Evolutionary conservation across 2,797 vertebrate genomes (phyloP), one percentile per base, ranked within the genome.

Genomic region (Bradypodion pumilum): DNA sequence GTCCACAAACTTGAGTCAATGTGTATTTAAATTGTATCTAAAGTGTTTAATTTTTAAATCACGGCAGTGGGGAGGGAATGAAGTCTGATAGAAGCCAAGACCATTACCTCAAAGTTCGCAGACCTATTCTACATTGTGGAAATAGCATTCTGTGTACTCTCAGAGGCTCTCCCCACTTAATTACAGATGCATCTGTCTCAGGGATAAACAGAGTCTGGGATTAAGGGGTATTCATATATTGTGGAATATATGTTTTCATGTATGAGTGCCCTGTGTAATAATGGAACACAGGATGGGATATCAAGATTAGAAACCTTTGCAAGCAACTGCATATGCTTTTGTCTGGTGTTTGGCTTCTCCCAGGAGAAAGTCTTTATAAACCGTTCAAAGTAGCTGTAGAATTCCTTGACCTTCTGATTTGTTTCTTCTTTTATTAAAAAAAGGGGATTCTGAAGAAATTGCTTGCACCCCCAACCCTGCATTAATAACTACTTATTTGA

Each of bases 381-480:
- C 0, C 0, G 87, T 87, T 84, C 37, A 86, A 91, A 4, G 62
- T 87, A 92, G 72, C 85, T 84, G 87, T 40, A 46, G 27, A 62
- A 8, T 81, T 69, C 68, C 49, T 66, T 81, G 80, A 82, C 46
- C 68, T 78, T 66, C 72, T 49, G 60, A 15, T 85, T 83, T 27
- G 29, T 60, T 78, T 42, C 52, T 78, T 86, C 83, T 25, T n/a
- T 65, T 56, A 9, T 32, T 56, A 74, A 70, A 74, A 60, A 9
- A n/a, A 59, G 72, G 42, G 46, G 40, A 27, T 90, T 92, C 89
- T 91, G 32, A 74, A 91, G 90, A 93, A 94, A 93, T 91, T 87
- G 93, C 90, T 79, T 91, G 88, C 21, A 91, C 46, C 46, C 8
- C 46, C 44, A 37, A 37, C 37, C 37, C 3, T 37, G 12, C 8